Evolutionary conservation across 2,888 invertebrate genomes (phyloP), one percentile per base, ranked within the genome.

Genomic region (Agrotis clavis): DNA sequence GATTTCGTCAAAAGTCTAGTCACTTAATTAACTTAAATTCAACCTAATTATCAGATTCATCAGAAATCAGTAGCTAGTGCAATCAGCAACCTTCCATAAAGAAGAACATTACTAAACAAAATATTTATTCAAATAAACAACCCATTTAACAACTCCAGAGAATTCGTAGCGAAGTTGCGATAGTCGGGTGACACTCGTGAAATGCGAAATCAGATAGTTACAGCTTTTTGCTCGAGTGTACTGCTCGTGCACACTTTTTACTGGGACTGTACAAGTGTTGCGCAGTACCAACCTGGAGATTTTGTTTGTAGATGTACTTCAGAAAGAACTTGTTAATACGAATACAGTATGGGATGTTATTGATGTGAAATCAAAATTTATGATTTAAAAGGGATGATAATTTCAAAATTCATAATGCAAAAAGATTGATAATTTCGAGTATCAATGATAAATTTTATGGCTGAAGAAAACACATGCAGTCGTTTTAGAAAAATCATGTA

Each of bases 171-270:
- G 30, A 70, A 84, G 81, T 86, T 84, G 82, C 84, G 82, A 88
- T 87, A 83, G 77, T 79, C 81, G 66, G 84, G 81, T 82, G 87
- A 89, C 87, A 90, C 82, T 92, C 92, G 92, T 92, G 92, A 92
- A 92, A 92, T 92, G 91, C 88, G 88, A 92, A 89, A 92, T 92
- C 93, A 91, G 93, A 93, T 93, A 92, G 82, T 80, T 77, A 74
- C 68, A 83, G 84, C 89, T 91, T 92, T 91, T 92, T 91, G 87
- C 88, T 77, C 85, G 84, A 83, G 79, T 86, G 87, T 87, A 87
- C 87, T 41, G 70, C 77, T 84, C 81, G 86, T 89, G 87, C 86
- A 81, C 83, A 87, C 75, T 86, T 86, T 86, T 86, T 86, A 81
- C 74, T 69, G 71, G 51, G 81, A 81, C 73, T 81, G 87, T 88